phyloP scores from a whole-genome alignment of 2,113 vertebrate genomes.

The Thryonomys swinderianus region DNA sequence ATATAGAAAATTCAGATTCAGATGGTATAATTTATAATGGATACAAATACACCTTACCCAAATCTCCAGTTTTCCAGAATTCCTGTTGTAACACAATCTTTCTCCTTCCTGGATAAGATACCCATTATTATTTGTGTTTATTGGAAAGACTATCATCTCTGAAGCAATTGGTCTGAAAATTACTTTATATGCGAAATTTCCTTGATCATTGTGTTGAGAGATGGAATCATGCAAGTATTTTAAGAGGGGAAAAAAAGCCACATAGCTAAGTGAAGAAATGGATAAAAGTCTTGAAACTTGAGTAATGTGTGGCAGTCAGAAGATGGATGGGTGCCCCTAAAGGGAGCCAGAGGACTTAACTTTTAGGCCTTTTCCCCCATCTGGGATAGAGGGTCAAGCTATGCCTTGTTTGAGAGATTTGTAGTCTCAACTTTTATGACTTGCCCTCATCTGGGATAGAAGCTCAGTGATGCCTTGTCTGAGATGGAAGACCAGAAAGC shows the following conservation, averaged over 20 bases:
- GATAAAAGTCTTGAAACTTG: neutral
- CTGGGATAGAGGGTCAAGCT: too few relatives aligned
- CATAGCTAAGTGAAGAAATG: neutral
- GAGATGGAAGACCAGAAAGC: too few relatives aligned
- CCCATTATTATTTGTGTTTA: neutral
- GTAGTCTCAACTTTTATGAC: too few relatives aligned
- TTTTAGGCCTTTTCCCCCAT: too few relatives aligned
- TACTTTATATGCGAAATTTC: neutral
- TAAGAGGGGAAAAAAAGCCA: neutral
- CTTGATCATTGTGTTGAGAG: neutral
- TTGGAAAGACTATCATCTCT: neutral
- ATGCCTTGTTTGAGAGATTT: too few relatives aligned
- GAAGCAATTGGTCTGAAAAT: neutral
- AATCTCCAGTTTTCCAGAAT: neutral
- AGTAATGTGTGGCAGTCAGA: fast-evolving
- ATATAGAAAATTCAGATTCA: neutral
- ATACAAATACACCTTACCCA: neutral
- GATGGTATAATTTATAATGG: neutral
- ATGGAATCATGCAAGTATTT: neutral
- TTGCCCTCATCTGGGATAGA: too few relatives aligned
- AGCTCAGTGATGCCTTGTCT: too few relatives aligned
- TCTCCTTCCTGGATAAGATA: neutral
- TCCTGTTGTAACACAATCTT: neutral
- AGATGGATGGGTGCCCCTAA: too few relatives aligned
- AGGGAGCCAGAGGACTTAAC: too few relatives aligned